Conservation (phyloP, 2,113 vertebrate species). For the Apaloderma vittatum region DNA sequence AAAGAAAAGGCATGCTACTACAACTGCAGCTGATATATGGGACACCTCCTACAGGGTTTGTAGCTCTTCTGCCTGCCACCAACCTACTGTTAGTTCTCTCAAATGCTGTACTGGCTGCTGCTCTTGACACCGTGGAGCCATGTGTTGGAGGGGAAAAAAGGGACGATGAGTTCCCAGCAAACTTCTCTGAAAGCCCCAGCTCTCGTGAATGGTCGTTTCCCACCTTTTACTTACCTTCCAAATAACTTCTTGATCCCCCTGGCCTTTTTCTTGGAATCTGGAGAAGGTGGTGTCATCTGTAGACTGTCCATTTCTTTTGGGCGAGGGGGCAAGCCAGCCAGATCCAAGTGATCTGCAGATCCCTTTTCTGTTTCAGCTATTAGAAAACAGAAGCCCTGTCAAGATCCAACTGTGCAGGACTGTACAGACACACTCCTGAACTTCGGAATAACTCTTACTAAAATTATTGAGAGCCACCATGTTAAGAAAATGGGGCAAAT, state of each 20-base stretch:
- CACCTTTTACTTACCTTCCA: constrained; percentile 87
- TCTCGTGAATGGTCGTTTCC: neutral
- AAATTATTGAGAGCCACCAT: neutral
- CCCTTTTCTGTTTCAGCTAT: constrained; percentile 92
- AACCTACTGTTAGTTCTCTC: neutral
- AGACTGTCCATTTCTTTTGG: constrained; percentile 82
- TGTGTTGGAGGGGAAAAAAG: accelerated
- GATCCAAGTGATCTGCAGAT: constrained; percentile 89
- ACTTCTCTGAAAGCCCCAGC: accelerated
- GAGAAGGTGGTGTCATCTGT: constrained; percentile 86
- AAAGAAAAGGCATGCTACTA: neutral
- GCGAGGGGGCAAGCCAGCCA: constrained; percentile 87
- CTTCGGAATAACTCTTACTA: neutral
- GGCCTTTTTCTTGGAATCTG: constrained; percentile 92
- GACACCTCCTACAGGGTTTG: neutral
- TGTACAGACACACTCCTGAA: neutral
- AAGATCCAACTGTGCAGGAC: neutral
- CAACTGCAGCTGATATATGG: neutral
- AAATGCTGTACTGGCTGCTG: neutral
- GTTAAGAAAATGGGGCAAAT: neutral
- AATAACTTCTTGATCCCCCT: constrained; percentile 95
- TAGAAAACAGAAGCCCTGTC: constrained; percentile 30
- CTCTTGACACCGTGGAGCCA: neutral
- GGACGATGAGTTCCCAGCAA: neutral
- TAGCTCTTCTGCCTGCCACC: neutral